Evolutionary conservation across 2,113 vertebrate genomes (phyloP), one percentile per base, ranked within the genome.

Genomic region (Muntiacus muntjak): DNA sequence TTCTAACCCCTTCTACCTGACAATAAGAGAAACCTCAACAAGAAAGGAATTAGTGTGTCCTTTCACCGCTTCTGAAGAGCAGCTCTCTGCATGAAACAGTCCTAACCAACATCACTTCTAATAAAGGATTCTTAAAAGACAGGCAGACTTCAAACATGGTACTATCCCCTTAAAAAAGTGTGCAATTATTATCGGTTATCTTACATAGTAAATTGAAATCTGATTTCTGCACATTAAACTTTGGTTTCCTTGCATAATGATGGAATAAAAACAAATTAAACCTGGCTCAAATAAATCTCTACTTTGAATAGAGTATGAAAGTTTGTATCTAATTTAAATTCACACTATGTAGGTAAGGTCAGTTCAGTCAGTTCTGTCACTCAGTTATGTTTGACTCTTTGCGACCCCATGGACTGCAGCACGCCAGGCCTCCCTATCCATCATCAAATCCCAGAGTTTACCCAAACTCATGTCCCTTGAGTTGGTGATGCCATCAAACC

Each of bases 191-290:
- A 87, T 57, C 33, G 28, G 54, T 58, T 91, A 74, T 84, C 85
- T 95, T 86, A 96, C 5, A 54, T 62, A 89, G 58, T 87, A 88
- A 40, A 74, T 30, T 45, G 15, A 83, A 96, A 88, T 86, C 17
- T 62, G 45, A 85, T 94, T 96, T 88, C 76, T 79, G 30, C 43
- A 94, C 33, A 78, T 98, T 79, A 87, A 95, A 40, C 87, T 88
- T 64, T 14, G 88, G 45, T 88, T 91, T 92, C 79, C 30, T 13
- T 52, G 6, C 10, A 58, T 64, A 67, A 87, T 84, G 62, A 58
- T 74, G 40, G 21, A 71, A 81, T 58, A 55, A 71, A 96, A 94
- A 74, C 21, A 54, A 85, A 84, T 88, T 71, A 95, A 81, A 83
- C n/a, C 36, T 52, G 19, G 45, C 30, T 91, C 74, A 87, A 87